Percentiles rank a stretch among this genome's conserved stretches.
These are phyloP conservation scores for Ashinkailepas kermadecensis DNA, from an alignment of 2,888 invertebrate species.

Conservation along the genomic window DNA sequence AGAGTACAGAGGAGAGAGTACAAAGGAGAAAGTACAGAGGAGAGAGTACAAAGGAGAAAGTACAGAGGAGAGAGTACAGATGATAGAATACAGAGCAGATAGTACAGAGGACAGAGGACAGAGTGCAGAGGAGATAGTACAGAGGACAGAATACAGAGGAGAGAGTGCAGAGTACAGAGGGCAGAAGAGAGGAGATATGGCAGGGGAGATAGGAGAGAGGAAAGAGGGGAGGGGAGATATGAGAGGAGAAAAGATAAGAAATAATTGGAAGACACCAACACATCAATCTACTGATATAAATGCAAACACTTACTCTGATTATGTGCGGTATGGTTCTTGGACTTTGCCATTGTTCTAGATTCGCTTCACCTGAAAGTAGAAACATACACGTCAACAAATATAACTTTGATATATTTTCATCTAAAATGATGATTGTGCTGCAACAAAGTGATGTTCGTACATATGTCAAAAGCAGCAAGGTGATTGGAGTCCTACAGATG, in stretches of 20 bases:
- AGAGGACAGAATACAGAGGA: no score
- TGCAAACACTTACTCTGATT: constrained; percentile 46
- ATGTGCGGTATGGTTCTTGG: constrained; percentile 51
- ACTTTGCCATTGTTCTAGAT: constrained; percentile 47
- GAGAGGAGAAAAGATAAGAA: background rate
- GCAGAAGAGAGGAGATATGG: background rate
- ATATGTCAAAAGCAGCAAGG: no score
- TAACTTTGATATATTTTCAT: no score
- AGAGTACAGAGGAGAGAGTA: no score
- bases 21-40: background rate
- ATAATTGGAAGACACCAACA: no score
- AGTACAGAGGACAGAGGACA: background rate
- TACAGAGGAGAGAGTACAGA: background rate
- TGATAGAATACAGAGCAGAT: no score
- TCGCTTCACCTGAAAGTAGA: constrained; percentile 12
- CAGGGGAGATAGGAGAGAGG: background rate
- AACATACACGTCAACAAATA: background rate
- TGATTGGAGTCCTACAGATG: no score
- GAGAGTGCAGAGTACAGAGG: background rate
- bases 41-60: background rate
- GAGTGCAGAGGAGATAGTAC: no score
- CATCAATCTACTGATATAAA: background rate
- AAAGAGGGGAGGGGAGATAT: background rate
- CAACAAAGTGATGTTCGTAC: no score
- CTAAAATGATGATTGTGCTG: no score